Evolutionary conservation across 2,888 invertebrate species (phyloP), one percentile per base, ranked within the genome.

Genomic region (Andrena bicolor): DNA sequence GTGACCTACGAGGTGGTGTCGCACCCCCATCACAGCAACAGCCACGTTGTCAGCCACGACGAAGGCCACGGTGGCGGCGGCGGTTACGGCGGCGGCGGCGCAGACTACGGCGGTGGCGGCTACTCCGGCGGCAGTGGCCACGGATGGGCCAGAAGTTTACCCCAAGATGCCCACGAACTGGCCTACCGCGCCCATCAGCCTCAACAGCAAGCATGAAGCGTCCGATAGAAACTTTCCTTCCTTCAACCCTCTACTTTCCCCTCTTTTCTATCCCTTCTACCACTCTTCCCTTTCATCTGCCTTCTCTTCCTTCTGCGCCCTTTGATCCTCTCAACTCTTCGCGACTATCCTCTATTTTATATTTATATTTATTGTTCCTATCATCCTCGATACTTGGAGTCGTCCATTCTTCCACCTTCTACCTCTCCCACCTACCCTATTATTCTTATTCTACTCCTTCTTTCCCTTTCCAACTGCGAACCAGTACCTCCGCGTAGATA

Each of bases 1-100:
- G 98, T 98, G 85, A 98, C 98, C 4, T 98, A 98, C 92, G 98
- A 98, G 93, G 97, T 98, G 49, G 97, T 98, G 0, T 96, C 97
- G 0, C 98, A 98, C 93, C 97, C 97, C 72, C 97, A 97, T 90
- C 97, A 97, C 93, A 95, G 96, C 81, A 95, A 96, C 86, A 96
- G 96, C 91, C 96, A 96, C 92, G 95, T 96, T 82, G 95, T 96
- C 80, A 95, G 96, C 75, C 96, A 97, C 85, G 96, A 96, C 90
- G 97, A 97, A 80, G 94, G 94, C 75, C 95, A 95, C 87, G 95
- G 95, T 76, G 93, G 94, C 73, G 95, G 95, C 51, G 96, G 96
- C 4, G 96, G 96, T 85, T 96, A 86, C 61, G 94, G 94, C 77
- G 95, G 95, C 84, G 94, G 94, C 66, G 93, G 93, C 71, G 93